These are phyloP conservation scores for Lytechinus variegatus DNA, from an alignment of 35 echinoderm and acorn worm species.

Conservation along the genomic window DNA sequence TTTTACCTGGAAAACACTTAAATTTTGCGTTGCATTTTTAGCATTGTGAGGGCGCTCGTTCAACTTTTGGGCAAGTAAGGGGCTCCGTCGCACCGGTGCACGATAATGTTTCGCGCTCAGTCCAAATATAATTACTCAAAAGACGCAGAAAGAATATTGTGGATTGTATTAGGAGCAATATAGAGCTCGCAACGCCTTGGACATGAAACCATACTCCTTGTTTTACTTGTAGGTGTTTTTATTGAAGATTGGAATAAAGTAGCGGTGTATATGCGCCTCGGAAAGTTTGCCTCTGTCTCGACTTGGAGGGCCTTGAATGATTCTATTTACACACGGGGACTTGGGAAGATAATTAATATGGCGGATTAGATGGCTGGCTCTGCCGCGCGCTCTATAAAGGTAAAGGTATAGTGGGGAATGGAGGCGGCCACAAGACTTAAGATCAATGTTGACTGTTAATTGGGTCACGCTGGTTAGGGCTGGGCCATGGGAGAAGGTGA, in stretches of 20 bases:
- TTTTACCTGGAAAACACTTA: too few relatives aligned
- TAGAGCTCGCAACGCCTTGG: too few relatives aligned
- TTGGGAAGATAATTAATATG: not conserved
- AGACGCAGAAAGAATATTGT: not conserved
- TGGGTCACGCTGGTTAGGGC: not conserved
- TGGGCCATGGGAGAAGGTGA: not conserved
- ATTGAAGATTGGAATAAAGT: not conserved
- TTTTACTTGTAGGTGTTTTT: not conserved
- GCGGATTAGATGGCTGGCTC: not conserved
- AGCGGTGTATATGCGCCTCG: not conserved
- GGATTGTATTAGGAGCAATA: too few relatives aligned
- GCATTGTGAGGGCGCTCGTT: too few relatives aligned
- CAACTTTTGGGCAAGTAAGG: too few relatives aligned
- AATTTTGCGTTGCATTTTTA: too few relatives aligned
- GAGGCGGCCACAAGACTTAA: not conserved
- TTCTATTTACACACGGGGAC: not conserved
- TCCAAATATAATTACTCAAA: not conserved
- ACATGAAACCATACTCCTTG: not conserved
- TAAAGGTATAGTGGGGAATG: not conserved
- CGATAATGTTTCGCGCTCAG: too few relatives aligned
- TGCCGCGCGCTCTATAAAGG: not conserved
- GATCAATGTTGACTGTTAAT: constrained; percentile 30
- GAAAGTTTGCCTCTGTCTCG: not conserved
- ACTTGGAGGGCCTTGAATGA: not conserved
- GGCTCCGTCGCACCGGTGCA: too few relatives aligned